These are phyloP conservation scores for Telmatochromis brachygnathus DNA, from an alignment of 2,113 vertebrate genomes.

Conservation along the genomic window DNA sequence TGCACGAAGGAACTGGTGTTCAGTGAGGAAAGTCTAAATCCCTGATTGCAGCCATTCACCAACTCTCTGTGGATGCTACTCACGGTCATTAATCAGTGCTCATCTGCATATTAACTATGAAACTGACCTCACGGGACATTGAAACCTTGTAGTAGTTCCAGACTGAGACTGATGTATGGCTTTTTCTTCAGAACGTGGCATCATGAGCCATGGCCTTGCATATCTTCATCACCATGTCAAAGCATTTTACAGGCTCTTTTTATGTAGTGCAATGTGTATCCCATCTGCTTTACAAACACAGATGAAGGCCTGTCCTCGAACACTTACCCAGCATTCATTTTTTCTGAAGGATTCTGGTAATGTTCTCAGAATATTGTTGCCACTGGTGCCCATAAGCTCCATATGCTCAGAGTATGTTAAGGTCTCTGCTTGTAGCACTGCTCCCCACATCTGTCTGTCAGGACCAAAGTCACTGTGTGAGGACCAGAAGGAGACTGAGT, in stretches of 20 bases:
- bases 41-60: background rate
- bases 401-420: background rate
- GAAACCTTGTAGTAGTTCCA: background rate
- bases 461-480: background rate
- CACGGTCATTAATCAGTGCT: background rate
- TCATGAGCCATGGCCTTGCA: background rate
- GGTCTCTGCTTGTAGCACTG: background rate
- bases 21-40: background rate
- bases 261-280: background rate
- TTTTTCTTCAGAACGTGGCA: background rate
- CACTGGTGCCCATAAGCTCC: background rate
- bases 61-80: rapidly evolving
- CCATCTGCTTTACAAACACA: background rate
- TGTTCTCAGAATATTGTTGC: background rate
- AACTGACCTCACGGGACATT: background rate
- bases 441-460: slow-evolving; percentile 32
- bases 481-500: background rate
- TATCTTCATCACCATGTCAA: background rate
- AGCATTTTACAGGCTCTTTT: background rate
- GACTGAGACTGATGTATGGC: background rate
- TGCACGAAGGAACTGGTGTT: background rate
- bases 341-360: background rate
- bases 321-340: background rate
- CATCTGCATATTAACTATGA: background rate
- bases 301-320: background rate